phyloP scores from a whole-genome alignment of 2,888 invertebrate genomes.

The Nemoura dubitans region DNA sequence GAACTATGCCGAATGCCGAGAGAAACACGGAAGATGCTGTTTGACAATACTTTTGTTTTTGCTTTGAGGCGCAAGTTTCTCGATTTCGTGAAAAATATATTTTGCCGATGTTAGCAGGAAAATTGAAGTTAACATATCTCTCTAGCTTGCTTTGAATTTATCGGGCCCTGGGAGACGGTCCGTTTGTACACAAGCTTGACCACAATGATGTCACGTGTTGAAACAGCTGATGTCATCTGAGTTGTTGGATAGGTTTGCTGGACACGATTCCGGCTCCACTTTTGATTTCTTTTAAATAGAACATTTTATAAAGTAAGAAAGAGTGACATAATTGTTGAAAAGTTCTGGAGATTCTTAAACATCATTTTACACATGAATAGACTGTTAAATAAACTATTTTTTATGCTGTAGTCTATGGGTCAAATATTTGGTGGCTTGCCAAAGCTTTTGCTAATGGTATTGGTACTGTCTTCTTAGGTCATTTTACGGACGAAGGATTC shows the following conservation, averaged over 20 bases:
- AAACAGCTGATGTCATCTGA: constrained; percentile 12
- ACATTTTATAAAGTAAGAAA: not conserved
- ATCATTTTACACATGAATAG: not conserved
- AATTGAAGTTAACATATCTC: no score
- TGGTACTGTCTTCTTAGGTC: not conserved
- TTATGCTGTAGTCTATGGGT: not conserved
- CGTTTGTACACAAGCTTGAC: no score
- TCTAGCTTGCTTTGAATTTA: no score
- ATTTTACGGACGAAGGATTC: not conserved
- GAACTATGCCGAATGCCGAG: no score
- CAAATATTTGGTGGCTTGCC: not conserved
- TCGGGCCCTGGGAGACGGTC: no score
- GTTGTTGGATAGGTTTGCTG: not conserved
- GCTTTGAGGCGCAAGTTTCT: no score
- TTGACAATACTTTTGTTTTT: no score
- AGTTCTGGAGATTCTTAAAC: not conserved
- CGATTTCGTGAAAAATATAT: no score
- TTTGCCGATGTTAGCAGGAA: no score
- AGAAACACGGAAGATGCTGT: no score
- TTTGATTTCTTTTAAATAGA: not conserved
- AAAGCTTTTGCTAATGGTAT: not conserved
- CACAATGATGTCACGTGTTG: not conserved
- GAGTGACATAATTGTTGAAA: not conserved
- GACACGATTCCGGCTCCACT: not conserved
- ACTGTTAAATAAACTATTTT: not conserved